phyloP scores from a whole-genome alignment of 2,888 invertebrate species.

The Andrena camellia region DNA sequence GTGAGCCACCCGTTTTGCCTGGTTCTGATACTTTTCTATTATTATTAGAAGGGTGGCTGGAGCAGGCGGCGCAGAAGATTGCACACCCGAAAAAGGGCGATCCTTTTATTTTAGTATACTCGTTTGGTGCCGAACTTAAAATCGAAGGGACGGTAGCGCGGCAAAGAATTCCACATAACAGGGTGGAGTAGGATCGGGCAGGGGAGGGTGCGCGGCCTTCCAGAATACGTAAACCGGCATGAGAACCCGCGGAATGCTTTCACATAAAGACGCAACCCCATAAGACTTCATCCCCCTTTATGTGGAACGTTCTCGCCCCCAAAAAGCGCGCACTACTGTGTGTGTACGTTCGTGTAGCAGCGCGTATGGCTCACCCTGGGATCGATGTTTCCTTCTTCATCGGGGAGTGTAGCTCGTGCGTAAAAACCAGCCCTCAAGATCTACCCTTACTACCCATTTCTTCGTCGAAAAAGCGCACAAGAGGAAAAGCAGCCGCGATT shows the following conservation, averaged over 20 bases:
- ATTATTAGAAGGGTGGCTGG: slow-evolving; percentile 32
- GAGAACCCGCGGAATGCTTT: slow-evolving; percentile 83
- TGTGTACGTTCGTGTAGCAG: slow-evolving; percentile 25
- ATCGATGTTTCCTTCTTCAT: slow-evolving; percentile 77
- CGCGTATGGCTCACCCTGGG: slow-evolving; percentile 61
- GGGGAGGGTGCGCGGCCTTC: slow-evolving; percentile 71
- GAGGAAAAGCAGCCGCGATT: slow-evolving; percentile 25
- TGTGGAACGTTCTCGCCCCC: slow-evolving; percentile 77
- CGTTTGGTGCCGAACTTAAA: slow-evolving; percentile 58
- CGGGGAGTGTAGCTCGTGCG: slow-evolving; percentile 82
- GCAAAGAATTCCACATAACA: slow-evolving; percentile 52
- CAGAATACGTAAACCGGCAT: slow-evolving; percentile 77
- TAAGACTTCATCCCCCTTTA: slow-evolving; percentile 80
- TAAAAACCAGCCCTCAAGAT: slow-evolving; percentile 80
- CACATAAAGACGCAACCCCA: slow-evolving; percentile 83
- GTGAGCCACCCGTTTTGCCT: neutral
- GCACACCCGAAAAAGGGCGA: slow-evolving; percentile 26
- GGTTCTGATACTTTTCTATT: slow-evolving; percentile 52
- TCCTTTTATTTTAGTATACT: slow-evolving; percentile 54
- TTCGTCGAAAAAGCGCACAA: slow-evolving; percentile 22
- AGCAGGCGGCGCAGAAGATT: slow-evolving; percentile 34
- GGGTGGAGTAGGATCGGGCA: slow-evolving; percentile 24
- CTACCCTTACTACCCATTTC: slow-evolving; percentile 71
- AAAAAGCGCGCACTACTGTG: slow-evolving; percentile 59
- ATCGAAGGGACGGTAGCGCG: slow-evolving; percentile 65